These are phyloP conservation scores for Cyclura pinguis DNA, from an alignment of 2,797 vertebrate species.

Conservation along the genomic window DNA sequence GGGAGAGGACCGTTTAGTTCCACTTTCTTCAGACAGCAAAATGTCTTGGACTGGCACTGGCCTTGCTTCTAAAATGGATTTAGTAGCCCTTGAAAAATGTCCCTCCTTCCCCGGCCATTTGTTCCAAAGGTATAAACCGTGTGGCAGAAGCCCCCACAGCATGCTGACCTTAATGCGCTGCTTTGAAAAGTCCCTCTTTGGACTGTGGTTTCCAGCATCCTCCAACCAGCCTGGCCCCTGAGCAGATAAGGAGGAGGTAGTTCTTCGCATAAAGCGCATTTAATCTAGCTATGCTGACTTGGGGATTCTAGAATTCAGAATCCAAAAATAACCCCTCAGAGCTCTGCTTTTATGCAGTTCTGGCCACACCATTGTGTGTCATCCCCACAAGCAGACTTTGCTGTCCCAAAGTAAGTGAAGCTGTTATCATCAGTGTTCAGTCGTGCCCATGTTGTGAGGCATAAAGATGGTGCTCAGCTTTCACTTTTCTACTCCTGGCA, in stretches of 20 bases:
- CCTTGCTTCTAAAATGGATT: neutral
- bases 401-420: neutral
- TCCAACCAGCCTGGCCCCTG: neutral
- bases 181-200: neutral
- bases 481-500: neutral
- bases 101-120: too few species aligned
- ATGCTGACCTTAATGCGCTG: neutral
- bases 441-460: neutral
- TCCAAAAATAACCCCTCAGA: neutral
- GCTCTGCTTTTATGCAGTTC: too few species aligned
- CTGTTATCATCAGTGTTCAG: neutral
- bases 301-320: neutral
- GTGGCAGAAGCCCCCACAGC: neutral
- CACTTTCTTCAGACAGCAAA: too few species aligned
- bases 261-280: too few species aligned
- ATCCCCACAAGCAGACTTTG: neutral
- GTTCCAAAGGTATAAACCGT: too few species aligned
- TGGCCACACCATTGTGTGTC: neutral
- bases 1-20: too few species aligned
- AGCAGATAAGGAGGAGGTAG: too few species aligned
- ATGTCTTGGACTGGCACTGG: neutral
- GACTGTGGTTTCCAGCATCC: neutral
- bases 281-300: neutral
- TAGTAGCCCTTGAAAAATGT: neutral
- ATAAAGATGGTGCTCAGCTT: neutral